phyloP scores from a whole-genome alignment of 2,888 invertebrate genomes.

The Eupithecia exiguata region DNA sequence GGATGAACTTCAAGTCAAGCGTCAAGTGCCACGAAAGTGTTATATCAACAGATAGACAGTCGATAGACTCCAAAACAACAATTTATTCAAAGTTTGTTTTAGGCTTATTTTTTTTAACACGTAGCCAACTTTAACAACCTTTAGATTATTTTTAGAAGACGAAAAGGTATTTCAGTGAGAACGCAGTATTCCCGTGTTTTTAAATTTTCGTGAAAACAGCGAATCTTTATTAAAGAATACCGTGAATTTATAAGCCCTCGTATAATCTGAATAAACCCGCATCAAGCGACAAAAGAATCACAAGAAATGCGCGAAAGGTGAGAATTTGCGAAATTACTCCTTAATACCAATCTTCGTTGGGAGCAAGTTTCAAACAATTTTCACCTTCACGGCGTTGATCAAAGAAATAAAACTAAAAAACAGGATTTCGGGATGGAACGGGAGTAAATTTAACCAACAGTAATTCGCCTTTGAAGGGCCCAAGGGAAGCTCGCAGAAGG shows the following conservation, averaged over 20 bases:
- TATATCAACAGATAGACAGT: no score
- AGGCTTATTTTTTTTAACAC: no score
- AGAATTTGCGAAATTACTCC: conserved; percentile 75
- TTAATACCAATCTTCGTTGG: conserved; percentile 75
- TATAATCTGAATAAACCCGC: conserved; percentile 32
- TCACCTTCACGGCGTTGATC: conserved; percentile 77
- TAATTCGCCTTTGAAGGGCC: conserved; percentile 81
- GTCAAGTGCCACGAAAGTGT: no score
- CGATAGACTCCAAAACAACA: no score
- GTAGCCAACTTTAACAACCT: no score
- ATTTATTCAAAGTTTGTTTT: no score
- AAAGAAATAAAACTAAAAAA: conserved; percentile 83
- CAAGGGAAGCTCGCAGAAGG: conserved; percentile 68
- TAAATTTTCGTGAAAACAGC: neutral
- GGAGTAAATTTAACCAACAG: conserved; percentile 81
- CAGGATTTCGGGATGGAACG: conserved; percentile 68
- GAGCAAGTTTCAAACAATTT: conserved; percentile 78
- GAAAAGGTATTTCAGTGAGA: neutral
- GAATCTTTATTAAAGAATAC: conserved; percentile 10
- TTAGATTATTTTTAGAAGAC: neutral
- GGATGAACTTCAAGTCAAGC: no score
- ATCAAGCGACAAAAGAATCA: conserved; percentile 35
- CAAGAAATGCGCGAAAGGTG: conserved; percentile 30
- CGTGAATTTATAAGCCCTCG: conserved; percentile 21
- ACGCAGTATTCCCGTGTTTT: neutral